phyloP scores from a whole-genome alignment of 1,140 invertebrate species.

The Planococcus citri region DNA sequence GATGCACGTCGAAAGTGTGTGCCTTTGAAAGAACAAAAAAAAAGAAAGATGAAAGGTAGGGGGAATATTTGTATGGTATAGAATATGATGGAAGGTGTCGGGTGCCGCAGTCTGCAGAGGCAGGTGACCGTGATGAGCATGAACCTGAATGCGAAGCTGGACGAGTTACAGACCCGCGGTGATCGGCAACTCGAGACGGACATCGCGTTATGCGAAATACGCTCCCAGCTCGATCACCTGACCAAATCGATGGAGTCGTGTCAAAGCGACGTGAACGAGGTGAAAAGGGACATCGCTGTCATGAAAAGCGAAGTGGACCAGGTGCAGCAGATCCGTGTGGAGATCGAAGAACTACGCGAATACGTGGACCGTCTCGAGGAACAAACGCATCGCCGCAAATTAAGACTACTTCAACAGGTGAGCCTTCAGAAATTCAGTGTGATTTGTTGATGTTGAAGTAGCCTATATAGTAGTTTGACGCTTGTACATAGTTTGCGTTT shows the following conservation, averaged over 20 bases:
- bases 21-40: too few species aligned
- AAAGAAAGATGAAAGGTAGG: constrained; percentile 12
- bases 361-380: constrained; percentile 81
- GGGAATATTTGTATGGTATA: constrained; percentile 22
- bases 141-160: constrained; percentile 81
- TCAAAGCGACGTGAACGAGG: constrained; percentile 62
- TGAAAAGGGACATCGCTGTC: constrained; percentile 83
- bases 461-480: neutral
- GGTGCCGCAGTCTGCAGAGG: constrained; percentile 67
- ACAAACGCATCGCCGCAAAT: constrained; percentile 70
- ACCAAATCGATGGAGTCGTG: constrained; percentile 86
- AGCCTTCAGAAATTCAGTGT: neutral
- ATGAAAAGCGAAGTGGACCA: constrained; percentile 86
- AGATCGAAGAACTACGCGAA: constrained; percentile 80
- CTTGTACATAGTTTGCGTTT: too few species aligned
- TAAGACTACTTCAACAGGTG: constrained; percentile 77
- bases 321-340: constrained; percentile 84
- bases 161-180: constrained; percentile 63
- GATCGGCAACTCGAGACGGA: constrained; percentile 70
- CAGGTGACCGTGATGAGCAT: constrained; percentile 92
- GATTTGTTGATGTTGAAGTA: neutral
- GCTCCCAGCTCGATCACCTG: constrained; percentile 77
- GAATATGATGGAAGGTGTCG: constrained; percentile 24
- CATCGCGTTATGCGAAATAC: constrained; percentile 77
- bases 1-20: too few species aligned